Evolutionary conservation across 2,888 invertebrate genomes (phyloP).

Genomic region (Erebia epiphron): DNA sequence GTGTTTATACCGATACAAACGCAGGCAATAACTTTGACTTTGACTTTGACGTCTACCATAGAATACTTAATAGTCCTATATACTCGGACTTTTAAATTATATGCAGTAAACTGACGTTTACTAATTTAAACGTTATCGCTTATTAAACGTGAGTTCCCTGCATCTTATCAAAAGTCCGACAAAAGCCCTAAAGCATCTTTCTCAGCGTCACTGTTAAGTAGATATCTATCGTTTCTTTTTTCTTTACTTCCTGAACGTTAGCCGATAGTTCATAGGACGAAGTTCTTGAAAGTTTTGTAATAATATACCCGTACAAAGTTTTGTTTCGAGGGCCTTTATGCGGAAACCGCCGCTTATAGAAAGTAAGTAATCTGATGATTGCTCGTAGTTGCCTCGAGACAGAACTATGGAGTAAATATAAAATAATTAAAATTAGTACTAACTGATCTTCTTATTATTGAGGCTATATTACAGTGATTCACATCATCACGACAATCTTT

Average conservation of each 20-base stretch:
- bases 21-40: too few relatives aligned
- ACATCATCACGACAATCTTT: too few relatives aligned
- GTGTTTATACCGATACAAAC: too few relatives aligned
- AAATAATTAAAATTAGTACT: too few relatives aligned
- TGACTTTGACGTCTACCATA: too few relatives aligned
- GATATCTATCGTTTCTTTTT: not conserved
- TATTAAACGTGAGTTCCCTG: too few relatives aligned
- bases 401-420: conserved; percentile 13
- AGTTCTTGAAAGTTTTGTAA: conserved; percentile 13
- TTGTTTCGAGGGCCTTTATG: conserved; percentile 12
- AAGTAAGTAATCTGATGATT: conserved; percentile 26
- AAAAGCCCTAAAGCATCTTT: not conserved
- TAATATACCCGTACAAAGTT: conserved; percentile 10
- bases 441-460: too few relatives aligned
- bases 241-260: not conserved
- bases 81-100: too few relatives aligned
- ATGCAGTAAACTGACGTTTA: too few relatives aligned
- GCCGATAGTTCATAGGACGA: conserved; percentile 1
- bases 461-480: too few relatives aligned
- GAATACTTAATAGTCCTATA: too few relatives aligned
- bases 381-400: conserved; percentile 4
- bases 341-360: conserved; percentile 23
- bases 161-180: not conserved
- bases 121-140: too few relatives aligned
- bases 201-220: not conserved